Base-by-base conservation (phyloP, 2,113 vertebrate genomes). In the Brachypodius melanocephalos region DNA sequence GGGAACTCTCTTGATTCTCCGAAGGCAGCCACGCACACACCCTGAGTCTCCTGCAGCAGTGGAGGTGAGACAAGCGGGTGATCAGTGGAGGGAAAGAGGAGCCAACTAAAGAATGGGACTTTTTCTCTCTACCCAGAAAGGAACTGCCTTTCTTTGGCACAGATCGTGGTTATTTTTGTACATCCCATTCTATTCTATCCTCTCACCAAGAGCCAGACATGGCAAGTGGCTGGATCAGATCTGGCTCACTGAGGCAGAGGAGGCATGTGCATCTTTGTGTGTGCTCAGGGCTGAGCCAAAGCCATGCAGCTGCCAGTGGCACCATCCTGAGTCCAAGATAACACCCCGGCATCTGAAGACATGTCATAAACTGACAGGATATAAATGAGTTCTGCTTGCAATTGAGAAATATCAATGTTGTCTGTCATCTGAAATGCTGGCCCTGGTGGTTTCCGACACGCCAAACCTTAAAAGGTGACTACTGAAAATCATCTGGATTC, bases 1-100 rank as follows among this genome's bases (percentile, higher is more conserved):
- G 99, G 99, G 83, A 99, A 99, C 55, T 97, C 97, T 84, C 94
- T 98, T 31, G 98, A 98, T 31, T 97, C 88, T 65, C 99, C 99
- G 82, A 98, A 99, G 28, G 98, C 98, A 88, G 98, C 98, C 49
- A 99, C 98, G 1, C 98, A 99, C 40, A 99, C 98, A 20, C 99
- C 99, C 72, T 98, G 98, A 5, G 99, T 99, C 94, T 99, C 99
- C 99, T 99, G 73, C 42, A 85, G 65, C 83, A 52, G 68, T 12
- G 14, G 36, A 90, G n/a, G 61, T 1, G 6, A 82, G 51, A 65
- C 11, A 84, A 86, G 40, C 26, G 77, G 75, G 65, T 74, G 29
- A 79, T 52, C 28, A 55, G 48, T 14, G 9, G 29, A 57, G 26
- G 40, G 24, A 73, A 91, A 74, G 24, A 25, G 34, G 10, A 72